Evolutionary conservation across 2,797 vertebrate species (phyloP), one percentile per base, ranked within the genome.

Genomic region (Sebastes jordani): DNA sequence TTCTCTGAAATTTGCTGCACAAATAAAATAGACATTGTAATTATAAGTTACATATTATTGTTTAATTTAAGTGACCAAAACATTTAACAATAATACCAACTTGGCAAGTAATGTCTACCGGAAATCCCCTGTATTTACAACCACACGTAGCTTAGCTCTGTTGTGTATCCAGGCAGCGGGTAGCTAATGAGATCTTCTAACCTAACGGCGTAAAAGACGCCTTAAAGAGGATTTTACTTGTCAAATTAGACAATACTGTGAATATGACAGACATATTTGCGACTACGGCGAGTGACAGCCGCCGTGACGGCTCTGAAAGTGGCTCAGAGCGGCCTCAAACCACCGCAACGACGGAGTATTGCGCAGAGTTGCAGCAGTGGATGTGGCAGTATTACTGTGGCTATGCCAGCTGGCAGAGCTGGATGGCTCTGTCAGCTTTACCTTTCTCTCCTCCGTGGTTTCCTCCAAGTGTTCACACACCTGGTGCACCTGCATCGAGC

Each of bases 311-410:
- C 11, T 11, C 71, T 2, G 80, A 88, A 55, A 68, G 2, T 0
- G 54, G 60, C n/a, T 34, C 25, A 1, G 76, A 89, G 18, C 60
- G 30, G 30, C 67, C 85, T 4, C 76, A 46, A 8, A 27, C 56
- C 8, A 71, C 61, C 22, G 82, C 82, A 5, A 94, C 91, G 29
- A 84, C 93, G 7, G 97, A 98, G 69, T 98, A 99, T 89, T 97
- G 97, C 76, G 95, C 92, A 52, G 90, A 94, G 69, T 90, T 99
- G 76, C 98, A 98, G 94, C 96, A 95, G 80, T 99, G 98, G 98
- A 97, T 99, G 74, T 99, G 97, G 97, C 96, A 96, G 87, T 97
- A 96, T 61, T 97, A 98, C 94, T 97, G 97, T 91, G 96, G 97
- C 0, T 93, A 96, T 79, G 88, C 96, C n/a, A 92, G 85, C 92